These are phyloP conservation scores for Amiota mariae DNA, from an alignment of 2,888 invertebrate species.

Conservation along the genomic window DNA sequence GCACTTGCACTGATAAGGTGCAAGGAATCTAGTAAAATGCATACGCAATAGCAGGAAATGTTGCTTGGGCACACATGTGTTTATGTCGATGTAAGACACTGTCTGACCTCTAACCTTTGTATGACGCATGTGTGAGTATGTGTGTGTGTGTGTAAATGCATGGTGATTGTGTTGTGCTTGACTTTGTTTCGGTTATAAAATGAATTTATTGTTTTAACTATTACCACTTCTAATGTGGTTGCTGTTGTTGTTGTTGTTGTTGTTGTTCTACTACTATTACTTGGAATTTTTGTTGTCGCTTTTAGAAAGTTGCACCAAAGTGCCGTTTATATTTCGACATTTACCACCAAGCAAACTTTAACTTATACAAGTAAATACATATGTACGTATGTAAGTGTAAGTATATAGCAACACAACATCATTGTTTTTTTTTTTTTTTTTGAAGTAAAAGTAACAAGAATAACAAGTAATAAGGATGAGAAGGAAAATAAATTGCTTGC, in stretches of 20 bases:
- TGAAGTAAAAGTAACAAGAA: neutral
- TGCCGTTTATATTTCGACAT: slow-evolving; percentile 27
- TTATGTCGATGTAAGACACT: slow-evolving; percentile 28
- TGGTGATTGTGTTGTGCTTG: slow-evolving; percentile 14
- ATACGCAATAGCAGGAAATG: slow-evolving; percentile 22
- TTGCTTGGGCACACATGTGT: slow-evolving; percentile 29
- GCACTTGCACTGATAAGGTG: slow-evolving; percentile 43
- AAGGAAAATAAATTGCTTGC: slow-evolving; percentile 22
- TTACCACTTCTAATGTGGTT: slow-evolving; percentile 43
- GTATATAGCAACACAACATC: slow-evolving; percentile 5
- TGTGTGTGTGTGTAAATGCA: slow-evolving; percentile 30
- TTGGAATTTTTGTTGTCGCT: slow-evolving; percentile 34
- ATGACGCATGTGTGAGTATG: slow-evolving; percentile 29
- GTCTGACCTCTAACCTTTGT: neutral
- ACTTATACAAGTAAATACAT: slow-evolving; percentile 16
- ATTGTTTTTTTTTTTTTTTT: neutral
- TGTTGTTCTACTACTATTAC: neutral
- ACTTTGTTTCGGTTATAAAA: slow-evolving; percentile 39
- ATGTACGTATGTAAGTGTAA: too few relatives aligned
- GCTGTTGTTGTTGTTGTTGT: slow-evolving; percentile 20
- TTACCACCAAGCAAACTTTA: slow-evolving; percentile 12
- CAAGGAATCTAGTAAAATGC: slow-evolving; percentile 28
- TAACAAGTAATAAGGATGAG: neutral
- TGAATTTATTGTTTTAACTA: slow-evolving; percentile 54
- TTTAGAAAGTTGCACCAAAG: slow-evolving; percentile 26